Percentiles rank a stretch among this genome's conserved stretches.
phyloP scores from a whole-genome alignment of 1,140 invertebrate species.

The Leptestheria dahalacensis region DNA sequence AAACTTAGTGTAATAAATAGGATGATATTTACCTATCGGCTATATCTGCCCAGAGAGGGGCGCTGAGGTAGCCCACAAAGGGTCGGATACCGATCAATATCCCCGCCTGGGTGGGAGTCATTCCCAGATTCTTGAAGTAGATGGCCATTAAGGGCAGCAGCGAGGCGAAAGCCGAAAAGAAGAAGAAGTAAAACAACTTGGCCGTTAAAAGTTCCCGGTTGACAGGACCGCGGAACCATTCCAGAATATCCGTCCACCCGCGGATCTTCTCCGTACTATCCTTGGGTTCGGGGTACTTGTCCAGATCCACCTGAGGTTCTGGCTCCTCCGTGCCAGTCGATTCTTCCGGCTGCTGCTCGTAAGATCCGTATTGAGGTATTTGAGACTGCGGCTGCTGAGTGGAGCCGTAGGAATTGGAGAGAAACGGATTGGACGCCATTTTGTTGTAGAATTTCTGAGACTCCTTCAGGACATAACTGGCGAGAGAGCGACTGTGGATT shows the following conservation, averaged over 20 bases:
- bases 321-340: neutral
- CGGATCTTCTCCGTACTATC: slow-evolving; percentile 78
- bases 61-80: slow-evolving; percentile 93
- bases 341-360: neutral
- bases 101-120: slow-evolving; percentile 90
- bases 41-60: slow-evolving; percentile 91
- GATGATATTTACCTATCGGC: slow-evolving; percentile 55
- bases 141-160: slow-evolving; percentile 95
- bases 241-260: slow-evolving; percentile 63
- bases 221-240: slow-evolving; percentile 57
- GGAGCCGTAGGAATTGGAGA: neutral
- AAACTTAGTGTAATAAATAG: neutral
- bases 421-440: neutral
- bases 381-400: neutral
- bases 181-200: slow-evolving; percentile 98
- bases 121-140: slow-evolving; percentile 88
- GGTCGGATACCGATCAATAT: slow-evolving; percentile 81
- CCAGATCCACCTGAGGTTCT: slow-evolving; percentile 57
- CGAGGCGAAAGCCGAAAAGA: slow-evolving; percentile 96
- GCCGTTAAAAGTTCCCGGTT: slow-evolving; percentile 81
- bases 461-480: too few species aligned
- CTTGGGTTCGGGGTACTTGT: slow-evolving; percentile 55
- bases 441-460: too few species aligned
- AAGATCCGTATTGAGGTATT: neutral
- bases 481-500: too few species aligned